Conservation (phyloP, 1,140 invertebrate species). For the Neodiprion pinetum region DNA sequence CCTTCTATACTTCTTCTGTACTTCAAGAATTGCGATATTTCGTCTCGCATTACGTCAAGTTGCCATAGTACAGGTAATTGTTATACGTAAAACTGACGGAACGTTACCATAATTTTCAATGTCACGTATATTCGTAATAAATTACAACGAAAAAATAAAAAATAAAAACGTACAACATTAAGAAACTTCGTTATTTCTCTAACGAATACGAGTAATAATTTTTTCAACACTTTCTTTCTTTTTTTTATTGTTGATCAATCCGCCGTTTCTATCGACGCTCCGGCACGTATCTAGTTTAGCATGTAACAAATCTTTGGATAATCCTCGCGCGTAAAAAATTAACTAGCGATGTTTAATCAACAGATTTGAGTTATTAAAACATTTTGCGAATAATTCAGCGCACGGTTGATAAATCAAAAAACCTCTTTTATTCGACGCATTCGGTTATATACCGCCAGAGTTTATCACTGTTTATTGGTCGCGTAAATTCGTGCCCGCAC, state of each 20-base stretch:
- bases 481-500: not conserved
- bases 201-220: no score
- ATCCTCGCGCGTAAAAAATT: conserved; percentile 53
- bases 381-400: conserved; percentile 51
- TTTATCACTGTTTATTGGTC: not conserved
- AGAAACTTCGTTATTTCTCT: not conserved
- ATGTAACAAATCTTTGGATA: conserved; percentile 33
- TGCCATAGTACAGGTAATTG: no score
- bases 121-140: no score
- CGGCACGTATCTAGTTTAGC: not conserved
- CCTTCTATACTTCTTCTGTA: conserved; percentile 14
- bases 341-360: conserved; percentile 56
- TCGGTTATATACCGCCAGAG: not conserved
- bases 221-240: not conserved
- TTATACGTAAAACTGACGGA: not conserved
- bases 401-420: conserved; percentile 56
- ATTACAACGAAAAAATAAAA: not conserved
- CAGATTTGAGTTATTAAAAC: conserved; percentile 54
- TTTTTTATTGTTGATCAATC: conserved; percentile 21
- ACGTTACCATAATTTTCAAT: no score
- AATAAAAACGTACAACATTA: not conserved
- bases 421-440: conserved; percentile 1
- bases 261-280: conserved; percentile 12
- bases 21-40: conserved; percentile 1
- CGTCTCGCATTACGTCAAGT: not conserved